Evolutionary conservation across 2,797 vertebrate genomes (phyloP), one percentile per base, ranked within the genome.

Genomic region (Micromesistius poutassou): DNA sequence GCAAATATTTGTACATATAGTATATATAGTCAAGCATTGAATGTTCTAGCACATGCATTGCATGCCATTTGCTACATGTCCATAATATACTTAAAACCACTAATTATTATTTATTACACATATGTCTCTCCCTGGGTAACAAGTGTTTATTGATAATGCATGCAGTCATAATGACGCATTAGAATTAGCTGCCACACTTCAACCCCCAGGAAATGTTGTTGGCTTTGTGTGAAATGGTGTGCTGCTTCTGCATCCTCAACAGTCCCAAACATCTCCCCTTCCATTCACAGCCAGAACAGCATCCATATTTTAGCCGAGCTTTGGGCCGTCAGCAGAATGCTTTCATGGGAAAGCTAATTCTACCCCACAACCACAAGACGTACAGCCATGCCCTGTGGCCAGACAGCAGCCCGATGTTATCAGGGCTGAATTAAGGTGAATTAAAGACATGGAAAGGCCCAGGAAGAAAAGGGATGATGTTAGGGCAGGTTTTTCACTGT

Each of bases 361-460:
- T 89, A 72, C 75, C 75, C 33, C 28, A 79, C 30, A 81, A 75
- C 84, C 78, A 77, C 55, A 87, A 94, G 93, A 95, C 89, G 91
- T 94, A 94, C 91, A 91, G 88, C 88, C 86, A 91, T 93, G 93
- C 90, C 92, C 89, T 82, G 83, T 78, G 3, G 33, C 75, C 83
- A 93, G 92, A 93, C 93, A 87, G 82, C 70, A 30, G 80, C 84
- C 82, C 73, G 93, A 95, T 95, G 92, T 90, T 95, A 95, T 94
- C 94, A 82, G 83, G 83, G 89, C 91, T 93, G 93, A 94, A 94
- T 94, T 93, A 94, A 94, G 93, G 91, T 93, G 93, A 94, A 94
- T 94, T 94, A 93, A 92, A 94, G 88, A 91, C 91, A 89, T 90
- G 89, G 87, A 87, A 81, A 87, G 87, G 87, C 89, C 86, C 84